Evolutionary conservation across 2,888 invertebrate species (phyloP).

Genomic region (Drosophila neutralis): DNA sequence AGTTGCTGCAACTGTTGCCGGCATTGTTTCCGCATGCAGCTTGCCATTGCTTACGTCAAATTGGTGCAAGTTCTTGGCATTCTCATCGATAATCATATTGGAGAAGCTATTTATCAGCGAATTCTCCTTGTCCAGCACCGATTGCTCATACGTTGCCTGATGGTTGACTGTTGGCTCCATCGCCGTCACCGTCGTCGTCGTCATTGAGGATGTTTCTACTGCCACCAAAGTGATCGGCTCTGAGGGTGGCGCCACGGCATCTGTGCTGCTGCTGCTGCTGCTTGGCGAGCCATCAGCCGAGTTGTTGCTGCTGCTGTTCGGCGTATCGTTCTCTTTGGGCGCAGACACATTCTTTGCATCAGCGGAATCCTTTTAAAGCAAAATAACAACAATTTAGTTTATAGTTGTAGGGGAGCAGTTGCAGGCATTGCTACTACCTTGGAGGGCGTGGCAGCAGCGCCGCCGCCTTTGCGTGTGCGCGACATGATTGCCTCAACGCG

Average conservation of each 20-base stretch:
- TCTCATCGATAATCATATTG: conserved; percentile 84
- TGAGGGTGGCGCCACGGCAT: conserved; percentile 47
- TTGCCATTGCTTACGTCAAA: conserved; percentile 84
- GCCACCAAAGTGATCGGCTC: conserved; percentile 17
- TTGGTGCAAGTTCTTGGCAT: conserved; percentile 82
- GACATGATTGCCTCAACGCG: conserved; percentile 97
- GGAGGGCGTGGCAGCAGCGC: conserved; percentile 75
- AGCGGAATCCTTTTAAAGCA: conserved; percentile 62
- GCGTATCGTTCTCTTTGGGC: conserved; percentile 57
- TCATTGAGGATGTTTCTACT: conserved; percentile 1
- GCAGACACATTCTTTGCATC: conserved; percentile 60
- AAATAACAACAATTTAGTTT: not conserved
- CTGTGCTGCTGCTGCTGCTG: conserved; percentile 68
- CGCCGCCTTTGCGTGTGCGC: conserved; percentile 88
- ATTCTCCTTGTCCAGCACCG: conserved; percentile 85
- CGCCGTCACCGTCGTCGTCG: conserved; percentile 5
- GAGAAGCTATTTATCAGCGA: conserved; percentile 84
- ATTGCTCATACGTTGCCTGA: conserved; percentile 84
- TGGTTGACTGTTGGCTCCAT: conserved; percentile 68
- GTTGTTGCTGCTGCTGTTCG: conserved; percentile 56
- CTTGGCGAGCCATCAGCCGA: conserved; percentile 61
- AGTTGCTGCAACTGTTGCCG: conserved; percentile 8
- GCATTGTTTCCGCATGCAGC: conserved; percentile 65
- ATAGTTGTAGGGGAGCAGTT: not conserved
- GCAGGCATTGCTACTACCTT: conserved; percentile 78